A percentile compares a stretch with the other conserved stretches of the same genome.
phyloP scores from a whole-genome alignment of 2,888 invertebrate genomes.

The Poecilus cupreus region DNA sequence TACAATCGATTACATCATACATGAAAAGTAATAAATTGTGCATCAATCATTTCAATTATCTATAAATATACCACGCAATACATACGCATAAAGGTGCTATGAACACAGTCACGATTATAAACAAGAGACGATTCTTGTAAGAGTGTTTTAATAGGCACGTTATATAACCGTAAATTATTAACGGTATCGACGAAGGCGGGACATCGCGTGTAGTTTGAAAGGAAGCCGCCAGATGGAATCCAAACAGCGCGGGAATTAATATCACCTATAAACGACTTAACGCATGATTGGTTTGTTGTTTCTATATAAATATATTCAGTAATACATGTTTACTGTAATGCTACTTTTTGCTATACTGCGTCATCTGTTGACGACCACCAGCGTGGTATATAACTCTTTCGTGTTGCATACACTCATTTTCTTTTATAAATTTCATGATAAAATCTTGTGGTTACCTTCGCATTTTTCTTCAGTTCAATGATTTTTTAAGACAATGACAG shows the following conservation, averaged over 20 bases:
- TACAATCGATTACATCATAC: neutral
- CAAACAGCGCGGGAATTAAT: slow-evolving; percentile 3
- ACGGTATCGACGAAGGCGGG: slow-evolving; percentile 64
- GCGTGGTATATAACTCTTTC: no score
- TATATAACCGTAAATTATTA: slow-evolving; percentile 66
- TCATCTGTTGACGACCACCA: no score
- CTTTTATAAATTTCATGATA: no score
- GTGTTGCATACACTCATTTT: no score
- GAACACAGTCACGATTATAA: neutral
- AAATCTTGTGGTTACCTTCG: no score
- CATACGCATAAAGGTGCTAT: neutral
- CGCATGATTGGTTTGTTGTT: neutral
- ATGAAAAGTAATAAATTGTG: neutral
- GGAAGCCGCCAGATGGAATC: slow-evolving; percentile 3
- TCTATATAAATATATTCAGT: neutral
- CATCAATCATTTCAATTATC: neutral
- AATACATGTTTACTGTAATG: neutral
- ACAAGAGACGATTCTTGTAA: slow-evolving; percentile 29
- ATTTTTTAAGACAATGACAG: no score
- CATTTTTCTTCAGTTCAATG: no score
- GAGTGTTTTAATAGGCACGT: slow-evolving; percentile 62
- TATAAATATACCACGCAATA: neutral
- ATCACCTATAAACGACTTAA: neutral
- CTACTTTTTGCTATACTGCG: neutral
- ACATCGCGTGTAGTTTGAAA: slow-evolving; percentile 40